Percentiles rank a stretch among this genome's conserved stretches.
These are phyloP conservation scores for Dasypus novemcinctus DNA, from an alignment of 2,113 vertebrate species.

Conservation along the genomic window DNA sequence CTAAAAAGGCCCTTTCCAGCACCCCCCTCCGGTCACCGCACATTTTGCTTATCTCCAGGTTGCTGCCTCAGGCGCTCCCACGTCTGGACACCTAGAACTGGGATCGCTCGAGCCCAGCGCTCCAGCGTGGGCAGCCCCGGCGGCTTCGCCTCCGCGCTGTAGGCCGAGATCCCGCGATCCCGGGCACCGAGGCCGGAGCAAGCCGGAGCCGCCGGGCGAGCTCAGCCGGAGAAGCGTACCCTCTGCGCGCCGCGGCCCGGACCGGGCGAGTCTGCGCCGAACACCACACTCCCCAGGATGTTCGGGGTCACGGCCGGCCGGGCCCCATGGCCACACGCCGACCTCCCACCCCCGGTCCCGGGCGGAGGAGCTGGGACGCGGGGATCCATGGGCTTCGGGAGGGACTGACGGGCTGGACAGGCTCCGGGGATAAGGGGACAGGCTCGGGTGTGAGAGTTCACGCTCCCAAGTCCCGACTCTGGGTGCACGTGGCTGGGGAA, in stretches of 20 bases:
- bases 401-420: background rate
- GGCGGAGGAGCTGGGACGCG: background rate
- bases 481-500: background rate
- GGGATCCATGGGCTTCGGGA: background rate
- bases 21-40: background rate
- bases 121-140: background rate
- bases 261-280: background rate
- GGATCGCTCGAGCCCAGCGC: background rate
- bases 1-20: background rate
- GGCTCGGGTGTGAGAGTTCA: background rate
- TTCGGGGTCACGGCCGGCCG: background rate
- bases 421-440: background rate
- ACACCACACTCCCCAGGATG: background rate
- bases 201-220: background rate
- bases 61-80: background rate
- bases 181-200: background rate
- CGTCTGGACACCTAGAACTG: background rate
- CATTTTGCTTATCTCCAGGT: background rate
- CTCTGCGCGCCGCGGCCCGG: background rate
- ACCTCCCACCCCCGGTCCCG: background rate
- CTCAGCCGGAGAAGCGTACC: background rate
- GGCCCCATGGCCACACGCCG: no score
- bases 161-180: slow-evolving; percentile 5
- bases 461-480: background rate
- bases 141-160: background rate